These are phyloP conservation scores for Drosophila planitibia DNA, from an alignment of 2,888 invertebrate species.

Conservation along the genomic window DNA sequence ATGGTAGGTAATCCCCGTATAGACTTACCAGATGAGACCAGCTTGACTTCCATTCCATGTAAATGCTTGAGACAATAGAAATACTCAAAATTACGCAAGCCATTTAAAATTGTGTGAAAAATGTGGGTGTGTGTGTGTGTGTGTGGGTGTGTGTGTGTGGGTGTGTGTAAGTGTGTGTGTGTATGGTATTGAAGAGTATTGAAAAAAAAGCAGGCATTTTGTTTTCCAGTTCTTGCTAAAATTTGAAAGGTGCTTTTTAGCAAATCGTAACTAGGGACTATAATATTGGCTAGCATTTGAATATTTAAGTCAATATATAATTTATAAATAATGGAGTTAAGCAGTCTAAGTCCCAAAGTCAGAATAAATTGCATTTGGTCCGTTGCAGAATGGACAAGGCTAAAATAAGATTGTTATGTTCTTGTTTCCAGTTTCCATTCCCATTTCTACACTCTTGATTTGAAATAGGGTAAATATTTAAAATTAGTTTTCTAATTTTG, in stretches of 20 bases:
- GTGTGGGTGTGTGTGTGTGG: background rate
- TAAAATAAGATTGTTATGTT: background rate
- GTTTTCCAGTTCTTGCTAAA: background rate
- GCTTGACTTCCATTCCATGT: background rate
- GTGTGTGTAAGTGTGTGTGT: background rate
- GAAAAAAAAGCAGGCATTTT: background rate
- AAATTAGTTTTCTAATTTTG: background rate
- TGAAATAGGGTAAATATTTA: background rate
- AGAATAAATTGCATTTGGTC: background rate
- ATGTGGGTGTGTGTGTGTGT: background rate
- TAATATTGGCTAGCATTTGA: background rate
- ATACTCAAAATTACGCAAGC: slow-evolving; percentile 1
- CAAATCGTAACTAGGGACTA: background rate
- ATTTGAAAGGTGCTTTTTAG: background rate
- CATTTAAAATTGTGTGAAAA: background rate
- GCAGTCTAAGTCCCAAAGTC: too few species aligned
- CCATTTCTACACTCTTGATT: background rate
- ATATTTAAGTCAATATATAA: background rate
- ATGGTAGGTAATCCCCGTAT: slow-evolving; percentile 16
- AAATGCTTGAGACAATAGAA: slow-evolving; percentile 24
- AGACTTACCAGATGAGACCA: slow-evolving; percentile 23
- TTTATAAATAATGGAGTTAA: background rate
- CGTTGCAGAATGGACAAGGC: background rate
- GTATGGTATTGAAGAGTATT: background rate
- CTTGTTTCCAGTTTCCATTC: background rate